phyloP scores from a whole-genome alignment of 2,797 vertebrate genomes.

The Myotis planiceps region DNA sequence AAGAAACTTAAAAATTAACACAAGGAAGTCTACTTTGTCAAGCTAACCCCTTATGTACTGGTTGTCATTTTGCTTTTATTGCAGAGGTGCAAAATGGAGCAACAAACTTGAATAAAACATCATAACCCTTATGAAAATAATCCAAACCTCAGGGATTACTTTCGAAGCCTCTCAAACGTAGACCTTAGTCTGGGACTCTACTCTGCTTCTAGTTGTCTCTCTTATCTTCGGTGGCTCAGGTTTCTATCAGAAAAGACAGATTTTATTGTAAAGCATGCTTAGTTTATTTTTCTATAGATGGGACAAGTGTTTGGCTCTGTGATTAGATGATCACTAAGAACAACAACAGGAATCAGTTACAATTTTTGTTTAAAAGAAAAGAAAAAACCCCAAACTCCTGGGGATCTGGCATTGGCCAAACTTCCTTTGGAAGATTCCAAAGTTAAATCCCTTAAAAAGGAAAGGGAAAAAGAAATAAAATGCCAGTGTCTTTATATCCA shows the following conservation, averaged over 20 bases:
- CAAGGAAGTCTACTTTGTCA: constrained; percentile 89
- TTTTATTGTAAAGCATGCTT: constrained; percentile 70
- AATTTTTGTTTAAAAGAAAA: constrained; percentile 81
- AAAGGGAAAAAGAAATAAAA: constrained; percentile 69
- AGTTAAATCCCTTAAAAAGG: constrained; percentile 77
- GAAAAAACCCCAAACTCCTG: constrained; percentile 61
- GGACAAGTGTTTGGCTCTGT: constrained; percentile 70
- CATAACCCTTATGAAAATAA: constrained; percentile 80
- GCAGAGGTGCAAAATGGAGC: constrained; percentile 86
- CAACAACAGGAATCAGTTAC: constrained; percentile 74
- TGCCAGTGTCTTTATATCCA: constrained; percentile 79
- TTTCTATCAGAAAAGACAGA: constrained; percentile 76
- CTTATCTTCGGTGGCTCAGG: constrained; percentile 77
- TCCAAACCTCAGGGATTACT: constrained; percentile 78
- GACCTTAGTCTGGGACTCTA: constrained; percentile 72
- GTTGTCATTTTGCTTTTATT: constrained; percentile 87
- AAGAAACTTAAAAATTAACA: constrained; percentile 86
- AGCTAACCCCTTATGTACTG: constrained; percentile 87
- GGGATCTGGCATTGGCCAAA: constrained; percentile 81
- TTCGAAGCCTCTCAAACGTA: constrained; percentile 71
- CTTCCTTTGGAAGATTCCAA: constrained; percentile 75
- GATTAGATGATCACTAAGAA: constrained; percentile 72
- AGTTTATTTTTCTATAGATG: constrained; percentile 59
- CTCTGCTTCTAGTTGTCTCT: constrained; percentile 84
- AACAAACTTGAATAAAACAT: constrained; percentile 77